Evolutionary conservation across 2,888 invertebrate genomes (phyloP), one percentile per base, ranked within the genome.

Genomic region (Cenopis cana): DNA sequence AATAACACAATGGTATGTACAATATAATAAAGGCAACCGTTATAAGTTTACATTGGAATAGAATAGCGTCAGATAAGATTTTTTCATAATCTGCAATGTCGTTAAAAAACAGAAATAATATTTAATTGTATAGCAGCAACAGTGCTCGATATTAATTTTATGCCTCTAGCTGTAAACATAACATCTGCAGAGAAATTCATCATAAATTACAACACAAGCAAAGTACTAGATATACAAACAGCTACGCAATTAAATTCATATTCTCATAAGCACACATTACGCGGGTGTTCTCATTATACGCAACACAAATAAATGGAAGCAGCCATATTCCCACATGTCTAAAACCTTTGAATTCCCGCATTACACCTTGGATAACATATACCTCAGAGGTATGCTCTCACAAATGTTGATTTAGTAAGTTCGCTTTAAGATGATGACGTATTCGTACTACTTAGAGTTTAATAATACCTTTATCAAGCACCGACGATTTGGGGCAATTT

Each of bases 311-410:
- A 65, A 33, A 52, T 52, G 46, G 11, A 24, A 12, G 46, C 29
- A n/a, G 66, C 50, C 62, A 36, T 55, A 59, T 55, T 49, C 54
- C 50, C 18, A 46, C 33, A 18, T 61, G 56, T 65, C 17, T 66
- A 29, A 49, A 38, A 60, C 60, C 60, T 70, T 60, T 70, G 66
- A 66, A 55, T 55, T 66, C 36, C 66, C 65, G 18, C 66, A 66
- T 71, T 62, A 49, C 20, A 60, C 46, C 66, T 70, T 70, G 54
- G 60, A 55, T 60, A 20, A 10, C 24, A 55, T 46, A 49, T 24
- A 38, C 38, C 46, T 17, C 11, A 0, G 17, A 50, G 36, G 5
- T 17, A 56, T 64, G 56, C 38, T 57, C 64, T 56, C 38, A 56
- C 12, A 70, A 41, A 29, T 70, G 65, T 59, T 65, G 33, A 57